Conservation (phyloP, 2,797 vertebrate species). For the Lacerta agilis region DNA sequence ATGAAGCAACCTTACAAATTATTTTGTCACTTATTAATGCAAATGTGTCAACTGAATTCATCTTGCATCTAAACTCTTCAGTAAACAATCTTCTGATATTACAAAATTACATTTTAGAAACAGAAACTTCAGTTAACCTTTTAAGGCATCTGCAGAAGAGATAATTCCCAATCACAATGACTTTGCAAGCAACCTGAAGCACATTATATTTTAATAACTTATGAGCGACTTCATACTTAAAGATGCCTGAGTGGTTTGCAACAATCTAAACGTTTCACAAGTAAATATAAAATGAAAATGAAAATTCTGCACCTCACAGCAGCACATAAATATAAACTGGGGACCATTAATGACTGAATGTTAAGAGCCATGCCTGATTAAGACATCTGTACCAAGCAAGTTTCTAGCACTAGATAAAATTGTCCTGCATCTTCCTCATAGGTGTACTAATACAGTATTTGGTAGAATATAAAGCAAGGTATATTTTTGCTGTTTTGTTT, state of each 20-base stretch:
- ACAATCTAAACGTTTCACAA: too few relatives aligned
- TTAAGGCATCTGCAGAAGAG: too few relatives aligned
- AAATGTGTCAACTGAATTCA: neutral
- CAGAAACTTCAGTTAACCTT: neutral
- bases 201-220: too few relatives aligned
- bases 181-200: neutral
- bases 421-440: neutral
- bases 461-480: too few relatives aligned
- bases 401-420: neutral
- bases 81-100: neutral
- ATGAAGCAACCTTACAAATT: neutral
- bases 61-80: neutral
- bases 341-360: neutral
- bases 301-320: neutral
- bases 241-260: too few relatives aligned
- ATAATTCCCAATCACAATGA: neutral
- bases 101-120: neutral
- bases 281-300: neutral
- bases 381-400: neutral
- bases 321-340: neutral
- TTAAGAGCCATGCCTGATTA: neutral
- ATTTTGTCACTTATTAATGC: neutral
- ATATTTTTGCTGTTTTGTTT: too few relatives aligned
- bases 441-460: too few relatives aligned
- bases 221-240: too few relatives aligned